Evolutionary conservation across 2,888 invertebrate genomes (phyloP).

Genomic region (Pseudeuparius sepicola): DNA sequence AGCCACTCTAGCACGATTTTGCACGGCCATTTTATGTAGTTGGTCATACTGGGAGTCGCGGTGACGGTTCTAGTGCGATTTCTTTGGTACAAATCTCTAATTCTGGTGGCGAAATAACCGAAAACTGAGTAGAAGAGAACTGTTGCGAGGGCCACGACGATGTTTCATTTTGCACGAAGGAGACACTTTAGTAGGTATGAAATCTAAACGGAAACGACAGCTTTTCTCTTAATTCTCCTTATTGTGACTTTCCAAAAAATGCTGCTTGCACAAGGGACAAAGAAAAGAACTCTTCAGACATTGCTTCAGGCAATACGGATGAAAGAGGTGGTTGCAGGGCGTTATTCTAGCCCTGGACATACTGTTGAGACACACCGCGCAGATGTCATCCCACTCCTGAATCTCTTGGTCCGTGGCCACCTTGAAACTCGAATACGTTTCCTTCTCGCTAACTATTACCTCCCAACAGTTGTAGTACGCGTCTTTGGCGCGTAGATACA

Average conservation of each 20-base stretch:
- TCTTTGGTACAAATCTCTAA: constrained; percentile 30
- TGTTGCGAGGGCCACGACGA: constrained; percentile 33
- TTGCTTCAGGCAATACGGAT: constrained; percentile 62
- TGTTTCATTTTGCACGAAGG: too few species aligned
- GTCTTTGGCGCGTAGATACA: constrained; percentile 36
- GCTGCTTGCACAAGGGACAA: constrained; percentile 64
- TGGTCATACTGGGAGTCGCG: constrained; percentile 18
- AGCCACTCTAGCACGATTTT: constrained; percentile 70
- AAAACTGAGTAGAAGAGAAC: constrained; percentile 36
- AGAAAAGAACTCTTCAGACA: constrained; percentile 58
- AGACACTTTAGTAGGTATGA: too few species aligned
- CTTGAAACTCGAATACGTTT: constrained; percentile 32
- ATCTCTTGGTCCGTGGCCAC: constrained; percentile 58
- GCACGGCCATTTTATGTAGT: constrained; percentile 34
- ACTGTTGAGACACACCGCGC: constrained; percentile 62
- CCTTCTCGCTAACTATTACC: constrained; percentile 29
- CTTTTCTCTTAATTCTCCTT: too few species aligned
- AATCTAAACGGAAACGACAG: too few species aligned
- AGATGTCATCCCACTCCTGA: constrained; percentile 61
- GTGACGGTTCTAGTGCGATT: constrained; percentile 22
- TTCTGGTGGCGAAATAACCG: constrained; percentile 34
- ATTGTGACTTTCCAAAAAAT: constrained; percentile 30
- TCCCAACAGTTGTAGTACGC: constrained; percentile 33
- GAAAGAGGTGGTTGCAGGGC: constrained; percentile 71
- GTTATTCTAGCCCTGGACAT: constrained; percentile 66